phyloP scores from a whole-genome alignment of 1,140 invertebrate species.

The Archivesica marissinica region DNA sequence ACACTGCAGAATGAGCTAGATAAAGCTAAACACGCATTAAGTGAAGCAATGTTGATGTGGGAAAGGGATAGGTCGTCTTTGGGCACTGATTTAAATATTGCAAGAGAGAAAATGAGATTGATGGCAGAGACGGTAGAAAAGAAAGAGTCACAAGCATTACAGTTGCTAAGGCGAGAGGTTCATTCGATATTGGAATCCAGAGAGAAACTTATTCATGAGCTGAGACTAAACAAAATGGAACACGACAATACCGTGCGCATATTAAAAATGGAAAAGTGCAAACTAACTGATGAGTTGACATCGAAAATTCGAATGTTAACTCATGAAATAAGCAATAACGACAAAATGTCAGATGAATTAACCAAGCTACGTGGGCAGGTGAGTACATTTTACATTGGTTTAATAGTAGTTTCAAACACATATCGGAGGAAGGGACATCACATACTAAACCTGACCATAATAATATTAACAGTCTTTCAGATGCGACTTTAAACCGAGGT shows the following conservation, averaged over 20 bases:
- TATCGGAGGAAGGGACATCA: no score
- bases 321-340: conserved; percentile 71
- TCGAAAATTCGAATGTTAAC: conserved; percentile 73
- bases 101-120: conserved; percentile 74
- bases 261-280: conserved; percentile 68
- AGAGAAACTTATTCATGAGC: conserved; percentile 73
- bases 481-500: no score
- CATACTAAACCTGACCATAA: no score
- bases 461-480: no score
- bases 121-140: conserved; percentile 67
- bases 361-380: conserved; percentile 73
- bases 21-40: conserved; percentile 73
- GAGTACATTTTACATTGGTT: conserved; percentile 13
- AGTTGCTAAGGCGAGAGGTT: conserved; percentile 69
- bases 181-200: conserved; percentile 73
- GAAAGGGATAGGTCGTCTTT: conserved; percentile 70
- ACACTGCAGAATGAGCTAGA: conserved; percentile 69
- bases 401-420: no score
- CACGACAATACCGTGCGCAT: conserved; percentile 68
- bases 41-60: conserved; percentile 77
- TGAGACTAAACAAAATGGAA: conserved; percentile 65
- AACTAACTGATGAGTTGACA: conserved; percentile 73
- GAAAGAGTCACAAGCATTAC: conserved; percentile 68
- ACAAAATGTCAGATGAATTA: conserved; percentile 71
- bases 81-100: conserved; percentile 71